These are phyloP conservation scores for Aquatica leii DNA, from an alignment of 2,888 invertebrate genomes.

Conservation along the genomic window DNA sequence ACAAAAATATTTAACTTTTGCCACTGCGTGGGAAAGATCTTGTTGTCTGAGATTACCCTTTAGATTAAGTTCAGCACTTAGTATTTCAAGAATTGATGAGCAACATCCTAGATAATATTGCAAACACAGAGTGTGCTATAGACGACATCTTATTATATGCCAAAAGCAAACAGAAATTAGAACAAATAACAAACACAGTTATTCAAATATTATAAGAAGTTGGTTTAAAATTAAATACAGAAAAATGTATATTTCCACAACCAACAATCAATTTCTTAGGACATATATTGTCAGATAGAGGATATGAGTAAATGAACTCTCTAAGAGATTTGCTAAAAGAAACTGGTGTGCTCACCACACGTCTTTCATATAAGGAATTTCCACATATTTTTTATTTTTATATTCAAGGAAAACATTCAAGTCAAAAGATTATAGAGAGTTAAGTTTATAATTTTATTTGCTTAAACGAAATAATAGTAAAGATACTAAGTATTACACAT, in stretches of 20 bases:
- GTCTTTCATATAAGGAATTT: no score
- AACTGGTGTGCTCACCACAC: no score
- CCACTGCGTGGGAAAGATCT: slow-evolving; percentile 36
- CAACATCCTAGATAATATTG: slow-evolving; percentile 31
- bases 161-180: slow-evolving; percentile 19
- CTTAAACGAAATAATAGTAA: no score
- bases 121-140: slow-evolving; percentile 36
- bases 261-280: slow-evolving; percentile 17
- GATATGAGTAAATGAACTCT: no score
- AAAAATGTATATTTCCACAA: slow-evolving; percentile 41
- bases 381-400: no score
- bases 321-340: no score
- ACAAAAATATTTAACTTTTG: slow-evolving; percentile 27
- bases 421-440: no score
- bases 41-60: slow-evolving; percentile 41
- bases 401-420: no score
- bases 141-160: slow-evolving; percentile 43
- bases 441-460: no score
- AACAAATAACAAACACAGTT: slow-evolving; percentile 35
- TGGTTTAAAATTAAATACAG: slow-evolving; percentile 44
- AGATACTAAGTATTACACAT: no score
- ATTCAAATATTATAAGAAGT: slow-evolving; percentile 28
- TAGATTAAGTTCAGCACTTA: slow-evolving; percentile 42
- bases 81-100: slow-evolving; percentile 43
- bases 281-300: slow-evolving; percentile 17